Evolutionary conservation across 2,888 invertebrate species (phyloP).

Genomic region (Parnassius orleans): DNA sequence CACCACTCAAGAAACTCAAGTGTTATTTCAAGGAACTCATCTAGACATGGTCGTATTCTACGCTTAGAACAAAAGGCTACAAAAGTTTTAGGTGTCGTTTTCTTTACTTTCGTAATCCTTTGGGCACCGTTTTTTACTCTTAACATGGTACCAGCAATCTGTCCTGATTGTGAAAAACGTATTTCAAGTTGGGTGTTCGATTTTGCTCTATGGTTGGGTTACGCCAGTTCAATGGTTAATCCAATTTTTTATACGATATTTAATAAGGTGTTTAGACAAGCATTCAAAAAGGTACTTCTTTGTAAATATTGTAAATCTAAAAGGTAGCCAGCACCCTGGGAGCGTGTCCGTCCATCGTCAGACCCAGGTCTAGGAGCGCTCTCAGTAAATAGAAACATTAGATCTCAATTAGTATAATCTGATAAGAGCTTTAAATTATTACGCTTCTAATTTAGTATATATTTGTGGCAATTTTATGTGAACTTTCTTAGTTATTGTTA

Average conservation of each 20-base stretch:
- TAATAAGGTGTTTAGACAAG: conserved; percentile 95
- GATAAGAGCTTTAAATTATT: conserved; percentile 52
- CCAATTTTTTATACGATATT: conserved; percentile 98
- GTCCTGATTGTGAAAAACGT: conserved; percentile 88
- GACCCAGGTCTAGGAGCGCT: conserved; percentile 72
- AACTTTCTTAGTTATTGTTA: too few relatives aligned
- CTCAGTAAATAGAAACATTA: conserved; percentile 70
- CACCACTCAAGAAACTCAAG: conserved; percentile 91
- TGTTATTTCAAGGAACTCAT: conserved; percentile 90
- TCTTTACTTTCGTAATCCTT: conserved; percentile 95
- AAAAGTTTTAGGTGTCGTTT: conserved; percentile 96
- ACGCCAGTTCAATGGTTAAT: conserved; percentile 96
- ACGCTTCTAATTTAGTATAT: conserved; percentile 14
- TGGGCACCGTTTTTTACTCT: conserved; percentile 98
- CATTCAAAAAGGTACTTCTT: conserved; percentile 91
- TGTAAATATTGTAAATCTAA: conserved; percentile 85
- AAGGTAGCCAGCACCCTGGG: conserved; percentile 78
- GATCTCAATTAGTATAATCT: conserved; percentile 71
- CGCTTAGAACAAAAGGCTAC: conserved; percentile 97
- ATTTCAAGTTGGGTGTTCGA: conserved; percentile 91
- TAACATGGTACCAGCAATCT: conserved; percentile 92
- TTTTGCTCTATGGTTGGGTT: conserved; percentile 95
- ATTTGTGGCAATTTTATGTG: background rate
- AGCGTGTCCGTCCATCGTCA: conserved; percentile 72
- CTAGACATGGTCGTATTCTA: conserved; percentile 90